Evolutionary conservation across 64 coral and sea anemone genomes (phyloP), one percentile per base, ranked within the genome.

Genomic region (Stichodactyla mertensii): DNA sequence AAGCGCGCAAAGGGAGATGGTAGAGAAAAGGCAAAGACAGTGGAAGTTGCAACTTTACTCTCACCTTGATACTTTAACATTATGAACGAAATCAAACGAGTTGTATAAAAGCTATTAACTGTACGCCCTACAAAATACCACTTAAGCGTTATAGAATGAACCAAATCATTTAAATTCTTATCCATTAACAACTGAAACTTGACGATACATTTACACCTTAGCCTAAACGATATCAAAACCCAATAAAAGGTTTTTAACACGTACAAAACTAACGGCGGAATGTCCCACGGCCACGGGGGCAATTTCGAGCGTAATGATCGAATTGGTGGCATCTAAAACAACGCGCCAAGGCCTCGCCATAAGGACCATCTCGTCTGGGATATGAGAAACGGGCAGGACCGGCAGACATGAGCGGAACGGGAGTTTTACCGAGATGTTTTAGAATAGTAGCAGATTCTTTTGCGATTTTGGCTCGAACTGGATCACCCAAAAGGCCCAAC

Each of bases 311-410:
- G 16, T 7, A 53, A 20, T 74, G 71, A 6, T 52, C 71, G 4
- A 80, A 16, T 52, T 88, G 20, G 9, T 74, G 52, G 54, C 87
- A 88, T 80, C 0, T 60, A 53, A 24, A 36, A 36, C 87, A 88
- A 88, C 24, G 45, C 6, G 7, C 13, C 20, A 13, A 31, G 28
- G 28, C 28, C 28, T 31, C 28, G 54, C 2, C 51, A 15, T 81
- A 80, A 88, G 71, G 74, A 36, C 16, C 4, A 19, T 8, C 1
- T 89, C 57, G 9, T 64, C 51, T 13, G 92, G 69, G 64, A 69
- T 51, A 61, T 4, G 16, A 87, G 4, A 14, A 93, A 89, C 0
- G 87, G 64, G 6, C 64, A 4, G 6, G 19, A n/a, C 4, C 4
- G 20, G 18, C 18, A 24, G 9, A 3, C n/a, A 10, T 23, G n/a